Evolutionary conservation across 2,888 invertebrate genomes (phyloP), one percentile per base, ranked within the genome.

Genomic region (Tanytarsus gracilentus): DNA sequence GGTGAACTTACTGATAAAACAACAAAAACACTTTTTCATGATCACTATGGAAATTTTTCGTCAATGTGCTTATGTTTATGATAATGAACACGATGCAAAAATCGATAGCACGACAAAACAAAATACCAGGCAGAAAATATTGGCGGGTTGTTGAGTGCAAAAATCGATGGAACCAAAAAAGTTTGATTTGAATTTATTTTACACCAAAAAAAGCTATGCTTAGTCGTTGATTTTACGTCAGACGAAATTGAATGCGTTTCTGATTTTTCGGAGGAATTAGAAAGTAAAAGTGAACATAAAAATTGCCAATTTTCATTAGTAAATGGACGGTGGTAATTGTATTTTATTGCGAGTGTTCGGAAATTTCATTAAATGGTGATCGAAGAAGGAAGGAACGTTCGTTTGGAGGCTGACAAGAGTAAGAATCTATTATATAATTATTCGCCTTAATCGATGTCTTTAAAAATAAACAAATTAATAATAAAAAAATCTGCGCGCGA

Each of bases 21-120:
- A 49, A 49, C 16, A 16, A 44, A 44, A 39, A 44, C 21, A 16
- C 21, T 7, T 44, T 7, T 51, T 27, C 27, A 26, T 26, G 26
- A 56, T 49, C 49, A 49, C 25, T 49, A 26, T 49, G 49, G 49
- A 49, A 49, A 49, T 49, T 26, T 18, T 49, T 48, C 27, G 18
- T 44, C 44, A 44, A 18, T 44, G 40, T n/a, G n/a, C n/a, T n/a
- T 14, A 36, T 44, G 21, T 44, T 44, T 49, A 26, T 25, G 49
- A 49, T 26, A 49, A 26, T 26, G 27, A 40, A 16, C n/a, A 14
- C 23, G 49, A 52, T 52, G 5, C 11, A 18, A 39, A 56, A 56
- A 56, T 56, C 55, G 27, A 56, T 56, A 56, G 26, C 40, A 56
- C 55, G 55, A 56, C 55, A 44, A 44, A 44, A 23, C 44, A 44